phyloP scores from a whole-genome alignment of 2,888 invertebrate species.

The Epirrhoe tristata region DNA sequence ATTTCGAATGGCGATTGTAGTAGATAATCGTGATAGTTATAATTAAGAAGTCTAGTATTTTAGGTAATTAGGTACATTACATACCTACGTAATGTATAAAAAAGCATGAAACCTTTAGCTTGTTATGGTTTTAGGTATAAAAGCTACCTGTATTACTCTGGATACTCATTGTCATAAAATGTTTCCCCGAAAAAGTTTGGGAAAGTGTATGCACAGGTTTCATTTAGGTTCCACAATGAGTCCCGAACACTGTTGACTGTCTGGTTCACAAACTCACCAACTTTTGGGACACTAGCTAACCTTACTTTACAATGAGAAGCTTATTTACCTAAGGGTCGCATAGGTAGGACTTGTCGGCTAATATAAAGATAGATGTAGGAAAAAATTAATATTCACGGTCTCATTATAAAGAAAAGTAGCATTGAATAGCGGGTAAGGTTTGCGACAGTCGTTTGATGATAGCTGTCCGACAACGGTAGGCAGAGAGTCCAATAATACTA shows the following conservation, averaged over 20 bases:
- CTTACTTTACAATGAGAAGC: constrained; percentile 1
- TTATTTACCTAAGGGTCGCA: background rate
- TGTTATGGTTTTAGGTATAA: background rate
- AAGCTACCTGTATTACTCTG: background rate
- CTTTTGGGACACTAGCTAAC: constrained; percentile 22
- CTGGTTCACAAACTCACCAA: constrained; percentile 16
- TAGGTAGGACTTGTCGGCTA: background rate
- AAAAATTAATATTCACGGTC: too few species aligned
- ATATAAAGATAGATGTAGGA: too few species aligned
- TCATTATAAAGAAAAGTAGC: too few species aligned
- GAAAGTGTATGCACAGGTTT: constrained; percentile 19
- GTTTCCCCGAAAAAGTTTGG: constrained; percentile 23
- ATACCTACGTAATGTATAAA: too few species aligned
- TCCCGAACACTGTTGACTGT: constrained; percentile 11
- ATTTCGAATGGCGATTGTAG: too few species aligned
- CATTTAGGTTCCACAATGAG: constrained; percentile 23
- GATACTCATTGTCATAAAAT: background rate
- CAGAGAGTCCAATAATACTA: too few species aligned
- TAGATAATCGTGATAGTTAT: too few species aligned
- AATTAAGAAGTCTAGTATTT: too few species aligned
- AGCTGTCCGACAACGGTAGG: too few species aligned
- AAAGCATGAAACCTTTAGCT: background rate
- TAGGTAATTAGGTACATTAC: too few species aligned
- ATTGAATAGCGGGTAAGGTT: too few species aligned
- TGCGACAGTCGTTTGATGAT: too few species aligned